A percentile compares a stretch with the other conserved stretches of the same genome.
Conservation (phyloP, 2,888 invertebrate genomes). For the Neocrepidodera transversa region DNA sequence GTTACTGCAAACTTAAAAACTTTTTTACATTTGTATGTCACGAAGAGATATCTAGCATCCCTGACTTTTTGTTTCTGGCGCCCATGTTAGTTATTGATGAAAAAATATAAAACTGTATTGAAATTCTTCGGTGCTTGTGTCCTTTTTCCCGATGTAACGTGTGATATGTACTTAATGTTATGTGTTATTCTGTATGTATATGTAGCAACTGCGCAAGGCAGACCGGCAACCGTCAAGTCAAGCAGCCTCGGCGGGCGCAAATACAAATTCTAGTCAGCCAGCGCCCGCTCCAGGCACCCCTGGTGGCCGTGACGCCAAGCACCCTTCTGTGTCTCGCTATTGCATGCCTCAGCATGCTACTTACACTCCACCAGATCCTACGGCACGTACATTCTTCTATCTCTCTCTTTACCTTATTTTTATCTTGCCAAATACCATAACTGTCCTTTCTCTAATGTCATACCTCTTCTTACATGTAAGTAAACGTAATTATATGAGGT, state of each 20-base stretch:
- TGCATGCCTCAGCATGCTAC: conserved; percentile 70
- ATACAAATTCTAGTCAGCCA: conserved; percentile 47
- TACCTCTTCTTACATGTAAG: too few species aligned
- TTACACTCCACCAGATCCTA: conserved; percentile 68
- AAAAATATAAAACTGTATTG: too few species aligned
- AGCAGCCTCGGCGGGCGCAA: conserved; percentile 48
- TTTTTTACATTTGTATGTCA: too few species aligned
- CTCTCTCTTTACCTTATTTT: conserved; percentile 37
- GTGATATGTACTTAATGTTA: conserved; percentile 53
- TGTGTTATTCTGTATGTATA: conserved; percentile 60
- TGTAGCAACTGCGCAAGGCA: conserved; percentile 62
- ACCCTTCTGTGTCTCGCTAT: conserved; percentile 65
- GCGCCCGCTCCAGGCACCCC: conserved; percentile 57
- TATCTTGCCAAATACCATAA: conserved; percentile 7
- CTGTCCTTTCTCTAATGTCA: conserved; percentile 10
- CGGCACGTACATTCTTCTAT: conserved; percentile 65
- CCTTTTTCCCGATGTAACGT: conserved; percentile 24
- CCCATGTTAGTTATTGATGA: too few species aligned
- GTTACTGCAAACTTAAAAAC: too few species aligned
- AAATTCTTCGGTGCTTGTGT: conserved; percentile 17
- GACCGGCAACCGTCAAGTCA: conserved; percentile 59
- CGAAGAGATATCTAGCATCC: too few species aligned
- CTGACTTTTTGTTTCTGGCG: too few species aligned
- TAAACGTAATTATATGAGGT: too few species aligned
- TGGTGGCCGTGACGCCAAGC: conserved; percentile 60